phyloP scores from a whole-genome alignment of 2,888 invertebrate species.

The Pterobdella sp. region DNA sequence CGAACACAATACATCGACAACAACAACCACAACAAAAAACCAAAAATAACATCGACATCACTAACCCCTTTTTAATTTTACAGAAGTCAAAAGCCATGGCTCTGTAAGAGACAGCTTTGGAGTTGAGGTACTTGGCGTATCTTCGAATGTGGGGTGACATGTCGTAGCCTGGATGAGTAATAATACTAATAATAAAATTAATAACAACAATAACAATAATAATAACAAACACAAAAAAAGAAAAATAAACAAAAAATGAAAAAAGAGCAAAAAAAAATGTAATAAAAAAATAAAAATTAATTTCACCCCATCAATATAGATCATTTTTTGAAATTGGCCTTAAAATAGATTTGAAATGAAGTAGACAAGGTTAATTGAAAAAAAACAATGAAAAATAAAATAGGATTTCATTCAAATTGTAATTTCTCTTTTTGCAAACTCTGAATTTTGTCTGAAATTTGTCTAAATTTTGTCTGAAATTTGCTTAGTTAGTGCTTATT shows the following conservation, averaged over 20 bases:
- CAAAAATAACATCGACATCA: background rate
- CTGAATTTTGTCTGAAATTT: no score
- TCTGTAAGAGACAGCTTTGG: conserved; percentile 95
- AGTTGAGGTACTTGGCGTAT: conserved; percentile 97
- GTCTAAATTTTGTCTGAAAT: no score
- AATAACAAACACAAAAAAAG: background rate
- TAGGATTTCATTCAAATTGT: no score
- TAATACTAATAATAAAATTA: background rate
- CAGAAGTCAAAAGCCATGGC: conserved; percentile 99
- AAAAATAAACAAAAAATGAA: no score
- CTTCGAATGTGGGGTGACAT: conserved; percentile 98
- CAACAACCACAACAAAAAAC: background rate
- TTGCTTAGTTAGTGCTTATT: no score
- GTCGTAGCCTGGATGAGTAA: conserved; percentile 72
- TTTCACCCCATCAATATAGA: no score
- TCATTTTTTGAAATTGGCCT: no score
- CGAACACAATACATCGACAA: background rate
- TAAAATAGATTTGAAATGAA: no score
- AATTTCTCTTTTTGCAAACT: no score
- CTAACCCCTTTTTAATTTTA: conserved; percentile 96
- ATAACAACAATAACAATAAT: background rate
- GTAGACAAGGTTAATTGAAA: no score
- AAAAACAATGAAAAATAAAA: no score
- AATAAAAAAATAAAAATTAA: conserved; percentile 1
- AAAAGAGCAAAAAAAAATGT: no score